A percentile compares a stretch with the other conserved stretches of the same genome.
Conservation (phyloP, 2,113 vertebrate species). For the Poecilia latipinna region DNA sequence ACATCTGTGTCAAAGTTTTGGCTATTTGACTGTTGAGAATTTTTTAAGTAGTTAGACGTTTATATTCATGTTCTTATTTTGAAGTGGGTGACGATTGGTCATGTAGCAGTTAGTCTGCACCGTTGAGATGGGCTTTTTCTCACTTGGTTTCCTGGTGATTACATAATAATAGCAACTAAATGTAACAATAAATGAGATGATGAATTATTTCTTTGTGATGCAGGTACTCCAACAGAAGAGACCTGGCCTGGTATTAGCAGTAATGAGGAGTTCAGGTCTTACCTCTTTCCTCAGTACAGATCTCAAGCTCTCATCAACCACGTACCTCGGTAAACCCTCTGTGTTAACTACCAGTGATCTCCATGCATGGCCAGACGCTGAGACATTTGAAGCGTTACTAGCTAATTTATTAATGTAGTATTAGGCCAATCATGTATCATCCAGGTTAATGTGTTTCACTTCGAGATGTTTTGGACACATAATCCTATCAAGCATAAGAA, state of each 20-base stretch:
- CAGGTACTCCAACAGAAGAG: conserved; percentile 93
- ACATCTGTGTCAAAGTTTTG: no score
- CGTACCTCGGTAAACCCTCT: conserved; percentile 85
- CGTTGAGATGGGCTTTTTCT: not conserved
- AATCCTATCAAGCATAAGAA: no score
- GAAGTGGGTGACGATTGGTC: no score
- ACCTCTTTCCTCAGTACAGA: conserved; percentile 87
- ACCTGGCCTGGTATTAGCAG: conserved; percentile 88
- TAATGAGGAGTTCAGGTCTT: conserved; percentile 89
- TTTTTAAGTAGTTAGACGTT: no score
- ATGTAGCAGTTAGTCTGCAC: no score
- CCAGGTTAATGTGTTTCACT: no score
- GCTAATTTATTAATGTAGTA: not conserved
- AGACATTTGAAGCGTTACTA: not conserved
- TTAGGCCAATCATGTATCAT: not conserved
- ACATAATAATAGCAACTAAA: not conserved
- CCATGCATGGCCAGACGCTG: not conserved
- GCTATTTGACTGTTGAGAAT: no score
- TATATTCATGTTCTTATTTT: no score
- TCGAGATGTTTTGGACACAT: no score
- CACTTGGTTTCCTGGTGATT: not conserved
- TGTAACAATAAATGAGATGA: not conserved
- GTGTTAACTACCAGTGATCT: no score
- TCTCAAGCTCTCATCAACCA: conserved; percentile 91
- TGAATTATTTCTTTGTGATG: not conserved